Base-by-base conservation (phyloP, 2,888 invertebrate species). In the Adelphocoris suturalis region DNA sequence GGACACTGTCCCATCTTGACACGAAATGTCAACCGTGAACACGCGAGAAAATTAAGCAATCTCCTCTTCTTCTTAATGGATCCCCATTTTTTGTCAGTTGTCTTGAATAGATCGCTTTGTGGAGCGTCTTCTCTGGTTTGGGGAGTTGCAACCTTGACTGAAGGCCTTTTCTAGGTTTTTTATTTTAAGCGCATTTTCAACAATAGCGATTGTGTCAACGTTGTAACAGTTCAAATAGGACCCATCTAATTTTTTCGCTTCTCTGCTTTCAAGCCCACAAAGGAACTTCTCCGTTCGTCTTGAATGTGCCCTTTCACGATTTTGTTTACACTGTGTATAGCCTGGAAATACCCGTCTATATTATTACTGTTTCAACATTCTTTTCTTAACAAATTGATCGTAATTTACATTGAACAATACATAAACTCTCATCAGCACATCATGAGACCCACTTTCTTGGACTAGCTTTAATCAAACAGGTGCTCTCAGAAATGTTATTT, bases 261-360 rank as follows among this genome's bases (percentile, higher is more conserved):
- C 68, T 12, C 68, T 57, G 5, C 57, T 57, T 57, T 57, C 57
- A n/a, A 57, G 37, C 57, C 16, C 57, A 57, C n/a, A 68, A 68
- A 61, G 23, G 27, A 68, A 68, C 68, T 68, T 19, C 11, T 57
- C 57, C 68, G 13, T 3, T 68, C 23, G 19, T 68, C 23, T 68
- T 68, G 23, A 68, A 19, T 68, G 68, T 27, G 68, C 68, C 68
- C 68, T 68, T 68, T 68, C 68, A 68, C 68, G 68, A 68, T 68
- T 11, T 27, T 68, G 68, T 68, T 68, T 7, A 68, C 23, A 23
- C 68, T 7, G 37, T 37, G 3, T 37, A 37, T 37, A 37, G 37
- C 37, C 37, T 7, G 7, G 37, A 37, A 37, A 37, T 37, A 4
- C 37, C 7, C 37, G 7, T 37, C 37, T 37, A 4, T 37, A 37